Conservation (phyloP, 2,888 invertebrate species). For the Tachystola acroxantha region DNA sequence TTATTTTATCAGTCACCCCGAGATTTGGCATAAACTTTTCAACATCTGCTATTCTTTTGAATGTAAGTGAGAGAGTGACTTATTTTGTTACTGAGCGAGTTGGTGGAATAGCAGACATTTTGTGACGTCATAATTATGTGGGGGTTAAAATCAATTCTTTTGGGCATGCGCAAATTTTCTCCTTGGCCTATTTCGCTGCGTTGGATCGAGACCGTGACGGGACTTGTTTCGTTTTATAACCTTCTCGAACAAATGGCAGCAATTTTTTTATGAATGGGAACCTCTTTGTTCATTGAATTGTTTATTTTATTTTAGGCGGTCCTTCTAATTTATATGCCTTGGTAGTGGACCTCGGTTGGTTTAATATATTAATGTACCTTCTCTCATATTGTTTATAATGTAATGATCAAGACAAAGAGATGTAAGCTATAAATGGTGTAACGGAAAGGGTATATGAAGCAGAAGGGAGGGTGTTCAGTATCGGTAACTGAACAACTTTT, state of each 20-base stretch:
- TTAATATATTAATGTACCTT: too few species aligned
- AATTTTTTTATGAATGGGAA: conserved; percentile 68
- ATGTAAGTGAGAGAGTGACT: conserved; percentile 34
- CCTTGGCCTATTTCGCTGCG: conserved; percentile 59
- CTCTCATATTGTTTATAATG: too few species aligned
- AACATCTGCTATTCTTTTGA: conserved; percentile 43
- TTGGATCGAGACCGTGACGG: conserved; percentile 44
- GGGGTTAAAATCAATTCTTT: conserved; percentile 59
- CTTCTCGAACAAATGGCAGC: conserved; percentile 48
- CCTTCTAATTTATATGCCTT: too few species aligned
- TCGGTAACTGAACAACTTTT: too few species aligned
- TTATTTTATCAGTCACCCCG: conserved; percentile 28
- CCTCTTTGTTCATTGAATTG: conserved; percentile 52
- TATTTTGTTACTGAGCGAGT: conserved; percentile 54
- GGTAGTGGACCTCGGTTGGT: too few species aligned
- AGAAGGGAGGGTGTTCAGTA: too few species aligned
- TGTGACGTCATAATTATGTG: conserved; percentile 63
- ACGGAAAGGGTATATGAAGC: too few species aligned
- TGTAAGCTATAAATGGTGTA: too few species aligned
- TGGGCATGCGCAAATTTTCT: conserved; percentile 57
- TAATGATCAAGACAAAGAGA: too few species aligned
- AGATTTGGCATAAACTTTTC: conserved; percentile 32
- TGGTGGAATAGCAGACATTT: conserved; percentile 37
- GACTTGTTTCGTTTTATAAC: conserved; percentile 41
- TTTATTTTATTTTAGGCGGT: conserved; percentile 44